Evolutionary conservation across 2,888 invertebrate genomes (phyloP).

Genomic region (Eledone cirrhosa): DNA sequence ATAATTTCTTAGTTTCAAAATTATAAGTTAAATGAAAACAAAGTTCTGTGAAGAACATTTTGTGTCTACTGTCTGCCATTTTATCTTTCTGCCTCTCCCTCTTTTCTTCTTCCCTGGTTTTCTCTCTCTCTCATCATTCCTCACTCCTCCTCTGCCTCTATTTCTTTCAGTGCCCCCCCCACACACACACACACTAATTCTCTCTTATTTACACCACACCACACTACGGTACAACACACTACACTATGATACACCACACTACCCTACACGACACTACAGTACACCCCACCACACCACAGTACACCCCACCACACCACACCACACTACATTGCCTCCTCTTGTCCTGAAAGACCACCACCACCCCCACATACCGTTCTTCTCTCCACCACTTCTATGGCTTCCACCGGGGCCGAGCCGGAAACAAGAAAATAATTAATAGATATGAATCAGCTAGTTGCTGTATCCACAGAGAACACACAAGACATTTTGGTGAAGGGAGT

Average conservation of each 20-base stretch:
- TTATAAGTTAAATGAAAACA: not conserved
- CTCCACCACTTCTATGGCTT: no score
- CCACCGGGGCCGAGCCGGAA: no score
- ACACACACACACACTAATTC: not conserved
- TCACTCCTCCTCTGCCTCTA: not conserved
- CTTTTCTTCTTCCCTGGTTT: not conserved
- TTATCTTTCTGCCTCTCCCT: not conserved
- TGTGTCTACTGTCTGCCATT: not conserved
- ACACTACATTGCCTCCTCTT: not conserved
- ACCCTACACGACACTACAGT: not conserved
- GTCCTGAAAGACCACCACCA: not conserved
- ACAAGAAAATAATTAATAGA: no score
- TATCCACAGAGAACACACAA: no score
- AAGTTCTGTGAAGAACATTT: not conserved
- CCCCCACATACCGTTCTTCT: no score
- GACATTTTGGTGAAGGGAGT: no score
- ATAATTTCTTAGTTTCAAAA: not conserved
- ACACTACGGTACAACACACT: not conserved
- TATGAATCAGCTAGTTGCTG: no score
- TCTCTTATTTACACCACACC: not conserved
- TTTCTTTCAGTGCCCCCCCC: not conserved
- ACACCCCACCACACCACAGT: no score
- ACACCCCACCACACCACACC: not conserved
- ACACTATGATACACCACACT: fast-evolving
- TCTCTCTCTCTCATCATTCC: not conserved